These are phyloP conservation scores for Gouania willdenowi DNA, from an alignment of 2,797 vertebrate genomes.

Conservation along the genomic window DNA sequence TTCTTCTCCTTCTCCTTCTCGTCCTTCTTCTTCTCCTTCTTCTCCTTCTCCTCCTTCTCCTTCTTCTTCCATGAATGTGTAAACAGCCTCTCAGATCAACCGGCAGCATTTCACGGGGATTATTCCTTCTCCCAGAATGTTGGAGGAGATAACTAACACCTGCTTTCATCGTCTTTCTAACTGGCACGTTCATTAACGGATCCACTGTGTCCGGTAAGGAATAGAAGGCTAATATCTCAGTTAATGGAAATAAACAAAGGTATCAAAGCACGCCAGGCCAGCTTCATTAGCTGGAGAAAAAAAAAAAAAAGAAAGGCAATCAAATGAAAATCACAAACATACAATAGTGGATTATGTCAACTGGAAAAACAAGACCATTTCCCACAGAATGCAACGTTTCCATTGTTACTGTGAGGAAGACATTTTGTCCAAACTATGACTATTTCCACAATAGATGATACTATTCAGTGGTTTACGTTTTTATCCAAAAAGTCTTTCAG, in stretches of 20 bases:
- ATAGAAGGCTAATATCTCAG: slow-evolving; percentile 54
- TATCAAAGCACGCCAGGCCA: slow-evolving; percentile 12
- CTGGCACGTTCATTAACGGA: slow-evolving; percentile 68
- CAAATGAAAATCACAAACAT: slow-evolving; percentile 46
- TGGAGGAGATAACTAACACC: slow-evolving; percentile 70
- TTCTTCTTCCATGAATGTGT: slow-evolving; percentile 47
- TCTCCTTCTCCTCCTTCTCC: no score
- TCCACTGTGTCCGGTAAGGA: slow-evolving; percentile 42
- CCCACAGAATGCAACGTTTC: no score
- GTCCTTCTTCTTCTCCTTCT: no score
- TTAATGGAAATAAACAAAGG: slow-evolving; percentile 64
- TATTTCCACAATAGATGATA: no score
- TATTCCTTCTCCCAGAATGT: slow-evolving; percentile 62
- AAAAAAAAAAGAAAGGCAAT: slow-evolving; percentile 44
- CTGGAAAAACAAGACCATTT: no score
- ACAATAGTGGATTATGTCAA: slow-evolving; percentile 53
- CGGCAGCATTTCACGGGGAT: slow-evolving; percentile 34
- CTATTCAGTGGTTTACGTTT: no score
- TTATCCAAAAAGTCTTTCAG: no score
- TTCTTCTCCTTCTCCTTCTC: no score
- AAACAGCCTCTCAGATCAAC: slow-evolving; percentile 63
- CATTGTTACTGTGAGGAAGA: no score
- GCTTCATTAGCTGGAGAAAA: slow-evolving; percentile 56
- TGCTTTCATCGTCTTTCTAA: slow-evolving; percentile 69
- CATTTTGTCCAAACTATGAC: no score